These are phyloP conservation scores for Garrulus glandarius DNA, from an alignment of 2,797 vertebrate species.

Conservation along the genomic window DNA sequence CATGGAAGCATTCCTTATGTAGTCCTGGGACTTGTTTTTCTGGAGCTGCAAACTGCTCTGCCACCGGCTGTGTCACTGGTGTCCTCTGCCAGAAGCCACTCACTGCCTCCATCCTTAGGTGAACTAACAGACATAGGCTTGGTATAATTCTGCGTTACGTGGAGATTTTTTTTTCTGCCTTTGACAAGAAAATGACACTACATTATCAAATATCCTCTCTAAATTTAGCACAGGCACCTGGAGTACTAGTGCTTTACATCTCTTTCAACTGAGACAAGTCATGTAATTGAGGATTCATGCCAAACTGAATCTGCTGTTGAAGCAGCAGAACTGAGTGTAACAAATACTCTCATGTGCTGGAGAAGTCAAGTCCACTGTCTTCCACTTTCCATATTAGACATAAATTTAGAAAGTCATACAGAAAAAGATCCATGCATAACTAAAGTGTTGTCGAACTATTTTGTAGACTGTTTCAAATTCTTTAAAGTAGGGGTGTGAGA, in stretches of 20 bases:
- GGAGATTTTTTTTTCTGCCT: background rate
- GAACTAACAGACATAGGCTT: background rate
- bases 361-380: background rate
- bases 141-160: background rate
- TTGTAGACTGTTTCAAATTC: background rate
- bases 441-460: background rate
- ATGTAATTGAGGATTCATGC: background rate
- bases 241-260: background rate
- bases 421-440: background rate
- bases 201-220: background rate
- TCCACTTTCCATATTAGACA: background rate
- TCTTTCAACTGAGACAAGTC: background rate
- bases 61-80: background rate
- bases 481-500: background rate
- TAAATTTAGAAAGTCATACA: background rate
- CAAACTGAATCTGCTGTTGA: background rate
- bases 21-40: background rate
- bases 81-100: background rate
- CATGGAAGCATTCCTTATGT: accelerated
- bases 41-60: background rate
- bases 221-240: background rate
- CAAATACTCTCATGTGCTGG: background rate
- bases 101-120: background rate
- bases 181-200: background rate
- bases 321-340: background rate